Percentiles rank a stretch among this genome's conserved stretches.
These are phyloP conservation scores for Hanleya hanleyi DNA, from an alignment of 2,888 invertebrate species.

Conservation along the genomic window DNA sequence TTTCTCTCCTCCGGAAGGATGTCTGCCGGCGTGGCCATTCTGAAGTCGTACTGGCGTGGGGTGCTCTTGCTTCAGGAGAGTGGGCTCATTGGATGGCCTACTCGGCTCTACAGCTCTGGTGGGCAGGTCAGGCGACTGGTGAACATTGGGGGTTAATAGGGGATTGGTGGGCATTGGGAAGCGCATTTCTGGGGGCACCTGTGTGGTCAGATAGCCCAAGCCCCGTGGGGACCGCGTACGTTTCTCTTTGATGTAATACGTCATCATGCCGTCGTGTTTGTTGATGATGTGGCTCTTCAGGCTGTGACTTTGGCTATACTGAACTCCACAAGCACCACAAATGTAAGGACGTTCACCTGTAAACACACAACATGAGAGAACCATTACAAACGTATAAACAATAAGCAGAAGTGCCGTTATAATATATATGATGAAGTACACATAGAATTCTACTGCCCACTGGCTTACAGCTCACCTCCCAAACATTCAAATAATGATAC, in stretches of 20 bases:
- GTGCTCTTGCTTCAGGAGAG: neutral
- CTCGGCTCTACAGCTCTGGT: neutral
- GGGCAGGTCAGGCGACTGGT: neutral
- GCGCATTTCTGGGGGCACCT: conserved; percentile 32
- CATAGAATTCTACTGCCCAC: no score
- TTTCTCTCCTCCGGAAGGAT: neutral
- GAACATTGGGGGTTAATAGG: conserved; percentile 23
- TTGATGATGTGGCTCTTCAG: conserved; percentile 73
- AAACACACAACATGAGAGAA: no score
- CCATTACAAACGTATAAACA: no score
- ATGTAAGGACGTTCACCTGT: conserved; percentile 72
- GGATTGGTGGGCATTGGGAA: conserved; percentile 39
- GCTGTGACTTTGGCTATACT: conserved; percentile 73
- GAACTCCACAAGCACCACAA: conserved; percentile 72
- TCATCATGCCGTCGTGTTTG: conserved; percentile 72
- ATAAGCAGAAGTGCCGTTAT: no score
- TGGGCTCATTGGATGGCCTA: neutral
- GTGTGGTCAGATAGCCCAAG: conserved; percentile 59
- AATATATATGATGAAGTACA: no score
- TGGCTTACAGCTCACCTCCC: no score
- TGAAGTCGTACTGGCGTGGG: neutral
- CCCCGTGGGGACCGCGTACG: conserved; percentile 64
- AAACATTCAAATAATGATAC: no score
- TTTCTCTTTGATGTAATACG: conserved; percentile 72
- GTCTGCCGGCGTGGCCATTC: neutral